These are phyloP conservation scores for Camponotus vicinus DNA, from an alignment of 1,140 invertebrate genomes.

Conservation along the genomic window DNA sequence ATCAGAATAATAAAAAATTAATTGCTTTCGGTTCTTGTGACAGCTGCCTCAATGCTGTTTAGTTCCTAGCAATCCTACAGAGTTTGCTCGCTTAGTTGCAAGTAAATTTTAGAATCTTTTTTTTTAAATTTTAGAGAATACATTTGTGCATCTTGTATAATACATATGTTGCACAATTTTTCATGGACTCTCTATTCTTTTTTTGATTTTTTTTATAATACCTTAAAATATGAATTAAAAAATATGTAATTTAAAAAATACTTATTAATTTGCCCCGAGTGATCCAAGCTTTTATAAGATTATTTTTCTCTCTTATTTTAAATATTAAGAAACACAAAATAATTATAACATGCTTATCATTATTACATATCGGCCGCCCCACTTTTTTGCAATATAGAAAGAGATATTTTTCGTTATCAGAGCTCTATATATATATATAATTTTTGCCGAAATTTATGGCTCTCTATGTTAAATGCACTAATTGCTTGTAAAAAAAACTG, in stretches of 20 bases:
- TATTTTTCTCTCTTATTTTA: background rate
- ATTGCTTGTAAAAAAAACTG: constrained; percentile 6
- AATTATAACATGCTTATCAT: constrained; percentile 23
- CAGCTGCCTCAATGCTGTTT: constrained; percentile 86
- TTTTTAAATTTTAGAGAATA: background rate
- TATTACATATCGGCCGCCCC: background rate
- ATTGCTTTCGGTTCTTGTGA: constrained; percentile 84
- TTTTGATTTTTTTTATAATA: constrained; percentile 47
- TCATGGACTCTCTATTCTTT: constrained; percentile 8
- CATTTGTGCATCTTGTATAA: constrained; percentile 17
- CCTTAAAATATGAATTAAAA: constrained; percentile 34
- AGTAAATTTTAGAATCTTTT: constrained; percentile 2
- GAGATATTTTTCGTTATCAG: constrained; percentile 25
- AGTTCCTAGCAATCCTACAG: constrained; percentile 85
- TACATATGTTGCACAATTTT: constrained; percentile 46
- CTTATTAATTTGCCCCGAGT: constrained; percentile 18
- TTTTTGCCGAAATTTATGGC: background rate
- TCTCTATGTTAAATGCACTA: constrained; percentile 57
- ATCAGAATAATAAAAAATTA: constrained; percentile 82
- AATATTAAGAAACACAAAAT: constrained; percentile 1
- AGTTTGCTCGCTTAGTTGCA: constrained; percentile 76
- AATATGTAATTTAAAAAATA: background rate
- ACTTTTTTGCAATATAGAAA: constrained; percentile 15
- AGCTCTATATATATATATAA: constrained; percentile 52
- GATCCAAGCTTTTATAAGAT: constrained; percentile 28